Base-by-base conservation (phyloP, 2,888 invertebrate species). In the Caenorhabditis angaria region DNA sequence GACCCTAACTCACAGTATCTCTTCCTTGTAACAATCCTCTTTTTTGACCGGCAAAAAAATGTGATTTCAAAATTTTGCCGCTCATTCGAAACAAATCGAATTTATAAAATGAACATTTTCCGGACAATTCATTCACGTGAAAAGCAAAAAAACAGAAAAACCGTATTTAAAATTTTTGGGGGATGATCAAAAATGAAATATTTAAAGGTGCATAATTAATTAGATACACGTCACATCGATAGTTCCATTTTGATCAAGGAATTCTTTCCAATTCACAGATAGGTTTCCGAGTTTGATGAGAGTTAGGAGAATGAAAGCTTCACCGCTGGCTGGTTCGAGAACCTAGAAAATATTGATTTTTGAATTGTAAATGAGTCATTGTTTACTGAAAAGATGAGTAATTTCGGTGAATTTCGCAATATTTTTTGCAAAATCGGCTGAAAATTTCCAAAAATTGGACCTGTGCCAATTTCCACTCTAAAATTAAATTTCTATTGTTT, bases 231-330 rank as follows among this genome's bases (percentile, higher is more conserved):
- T 53, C 27, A 79, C 75, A 63, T 85, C 85, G 48, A 85, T 68
- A 14, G 85, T 86, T 25, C 86, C 86, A 64, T 86, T 81, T 2
- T 76, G 67, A 27, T 81, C 76, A 53, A 85, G 77, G 61, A 82
- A 86, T 51, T 86, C 85, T 61, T 86, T 86, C 86, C 86, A 86
- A 65, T 84, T 87, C 20, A 80, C 78, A 32, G 76, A 74, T 27
- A 84, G 60, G 60, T 85, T 84, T 64, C 84, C 86, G 27, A 77
- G 55, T 58, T 86, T 86, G 58, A 86, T 82, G n/a, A 82, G 71
- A 10, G 84, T 81, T 55, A 86, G 66, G 25, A 82, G 69, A 51
- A 81, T 81, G 72, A 77, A 83, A 41, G 83, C 83, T 60, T 86
- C 84, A n/a, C 84, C 86, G 51, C 82, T 82, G 20, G 83, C 82